Base-by-base conservation (phyloP, 2,113 vertebrate species). In the Aphelocoma coerulescens region DNA sequence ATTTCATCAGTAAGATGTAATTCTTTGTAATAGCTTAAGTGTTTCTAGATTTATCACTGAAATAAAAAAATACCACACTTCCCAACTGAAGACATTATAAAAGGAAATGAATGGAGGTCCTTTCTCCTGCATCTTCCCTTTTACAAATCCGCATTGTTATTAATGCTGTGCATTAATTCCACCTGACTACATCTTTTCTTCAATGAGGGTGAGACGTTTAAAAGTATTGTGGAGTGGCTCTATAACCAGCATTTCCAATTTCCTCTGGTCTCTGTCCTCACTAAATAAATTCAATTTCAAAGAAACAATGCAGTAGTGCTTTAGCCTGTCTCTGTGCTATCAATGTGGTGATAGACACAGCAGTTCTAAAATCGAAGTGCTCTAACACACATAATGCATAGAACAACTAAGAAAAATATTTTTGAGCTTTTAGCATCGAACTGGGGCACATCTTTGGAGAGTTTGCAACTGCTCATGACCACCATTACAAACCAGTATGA, bases 11-110 rank as follows among this genome's bases (percentile, higher is more conserved):
- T 76, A 79, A 86, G 74, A 81, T 94, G 84, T 81, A 95, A 85
- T 91, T 95, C 96, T 96, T 95, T 87, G 69, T 92, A 96, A 85
- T 95, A 89, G 91, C 67, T 92, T 82, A 94, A 96, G 80, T 94
- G 88, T 96, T 96, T 91, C 85, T 75, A 89, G 94, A 96, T 93
- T 94, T 96, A 97, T 94, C 80, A 94, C 83, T 72, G 80, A 89
- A 96, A 93, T 95, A 93, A 93, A 96, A 41, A 88, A 93, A 85
- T 62, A 80, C 80, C 80, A 85, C 81, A 74, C 59, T 93, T 91
- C 76, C 69, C 93, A 93, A 86, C 32, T 93, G 80, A 82, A 89
- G 77, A 87, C 75, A 79, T 73, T 94, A 62, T 24, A 65, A 79
- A 92, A 92, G 85, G 81, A 93, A 90, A 93, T 83, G 39, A 95